Evolutionary conservation across 2,113 vertebrate species (phyloP).

Genomic region (Budorcas taxicolor): DNA sequence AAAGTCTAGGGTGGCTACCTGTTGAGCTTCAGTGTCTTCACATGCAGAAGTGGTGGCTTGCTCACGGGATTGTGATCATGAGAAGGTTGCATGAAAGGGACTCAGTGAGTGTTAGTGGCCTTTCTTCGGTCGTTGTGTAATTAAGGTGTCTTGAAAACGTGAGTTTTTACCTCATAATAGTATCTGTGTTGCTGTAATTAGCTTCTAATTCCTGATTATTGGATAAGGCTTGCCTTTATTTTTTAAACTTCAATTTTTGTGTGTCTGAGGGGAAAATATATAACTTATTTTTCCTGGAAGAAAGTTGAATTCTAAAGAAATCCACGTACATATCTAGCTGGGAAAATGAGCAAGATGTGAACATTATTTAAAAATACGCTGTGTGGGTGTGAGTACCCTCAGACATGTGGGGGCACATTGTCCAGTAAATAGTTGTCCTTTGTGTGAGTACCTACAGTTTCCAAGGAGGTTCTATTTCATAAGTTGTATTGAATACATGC

Average conservation of each 20-base stretch:
- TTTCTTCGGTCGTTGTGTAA: background rate
- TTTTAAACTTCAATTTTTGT: background rate
- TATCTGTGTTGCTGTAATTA: background rate
- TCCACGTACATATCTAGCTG: background rate
- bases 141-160: background rate
- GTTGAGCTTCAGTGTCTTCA: background rate
- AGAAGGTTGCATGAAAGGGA: background rate
- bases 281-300: background rate
- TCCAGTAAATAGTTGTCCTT: background rate
- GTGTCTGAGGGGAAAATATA: background rate
- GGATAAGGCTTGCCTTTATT: background rate
- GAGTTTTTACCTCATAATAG: background rate
- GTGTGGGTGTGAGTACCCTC: background rate
- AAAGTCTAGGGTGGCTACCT: background rate
- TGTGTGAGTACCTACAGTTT: background rate
- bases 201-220: background rate
- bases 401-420: background rate
- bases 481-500: background rate
- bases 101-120: background rate
- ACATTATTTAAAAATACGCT: background rate
- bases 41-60: background rate
- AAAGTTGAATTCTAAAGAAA: constrained; percentile 27
- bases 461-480: background rate
- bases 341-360: background rate
- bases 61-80: background rate